Evolutionary conservation across 2,888 invertebrate species (phyloP), one percentile per base, ranked within the genome.

Genomic region (Aspidiotus destructor): DNA sequence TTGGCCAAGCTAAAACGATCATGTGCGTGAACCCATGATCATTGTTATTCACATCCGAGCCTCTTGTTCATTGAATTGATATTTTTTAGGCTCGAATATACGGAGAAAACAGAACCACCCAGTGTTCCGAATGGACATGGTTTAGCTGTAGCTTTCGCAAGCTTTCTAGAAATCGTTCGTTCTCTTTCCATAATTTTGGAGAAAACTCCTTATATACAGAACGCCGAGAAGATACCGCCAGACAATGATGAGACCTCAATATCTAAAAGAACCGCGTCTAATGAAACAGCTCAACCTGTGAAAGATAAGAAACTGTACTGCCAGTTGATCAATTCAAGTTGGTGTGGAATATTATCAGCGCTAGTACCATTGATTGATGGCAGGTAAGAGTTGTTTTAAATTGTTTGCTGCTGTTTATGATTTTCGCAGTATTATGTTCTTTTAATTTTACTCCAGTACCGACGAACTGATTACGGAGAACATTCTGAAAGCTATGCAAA

Each of bases 121-220:
- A 78, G 84, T 11, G 89, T 98, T 73, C 92, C 92, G n/a, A 96
- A 98, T 72, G 97, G 98, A 0, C 99, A 98, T 79, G 95, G 96
- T 7, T 89, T 99, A 70, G 96, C 97, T 0, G 85, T 98, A 54
- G 94, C 96, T 0, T 97, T 95, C 79, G 90, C 92, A 7, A 92
- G 94, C 76, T 82, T 98, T 57, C 81, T 96, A 76, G 97, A 97
- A 77, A 87, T 93, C 72, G 91, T 96, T 64, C 84, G 92, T 8
- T 94, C 91, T 9, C 55, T 69, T 52, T 62, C 69, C 2, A 44
- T 53, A 11, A 62, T 69, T 28, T 53, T 69, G 15, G 69, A 69
- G 28, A 69, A 69, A 54, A 44, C 65, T 2, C 48, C 58, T 11
- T 65, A 60, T 15, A 44, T 65, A n/a, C 40, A 69, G 40, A 53